Base-by-base conservation (phyloP, 1,140 invertebrate species). In the Lucilia cuprina region DNA sequence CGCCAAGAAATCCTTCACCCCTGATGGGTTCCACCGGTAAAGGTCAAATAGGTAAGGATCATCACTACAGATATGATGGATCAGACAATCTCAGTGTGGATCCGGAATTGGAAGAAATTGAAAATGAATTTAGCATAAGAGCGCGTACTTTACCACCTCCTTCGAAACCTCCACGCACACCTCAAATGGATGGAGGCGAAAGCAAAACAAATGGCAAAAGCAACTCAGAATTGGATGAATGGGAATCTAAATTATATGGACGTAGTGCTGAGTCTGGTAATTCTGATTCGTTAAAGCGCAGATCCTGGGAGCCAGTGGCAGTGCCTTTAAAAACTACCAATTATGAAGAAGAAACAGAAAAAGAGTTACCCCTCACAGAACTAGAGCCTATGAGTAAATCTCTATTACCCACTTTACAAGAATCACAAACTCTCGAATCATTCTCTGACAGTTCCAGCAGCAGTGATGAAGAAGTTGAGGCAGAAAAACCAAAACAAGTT, bases 201-300 rank as follows among this genome's bases (percentile, higher is more conserved):
- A 70, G 47, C 9, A 74, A 85, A 25, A 41, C 70, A 14, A 83
- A 83, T 50, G 83, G 41, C 35, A 55, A 80, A 55, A 74, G 82
- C 13, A 65, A 83, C 8, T 19, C 35, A 0, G 91, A 93, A 86
- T 92, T 94, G 85, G 95, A 97, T 90, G 96, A 97, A 88, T 97
- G 96, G 96, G 96, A 96, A 77, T 93, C 95, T 82, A 97, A 97
- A 91, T 92, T 97, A 17, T 96, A 95, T 88, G 94, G 95, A 50
- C 94, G 94, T 85, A 92, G 93, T 85, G 75, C 89, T 17, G 89
- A 91, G 35, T 87, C 88, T 30, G 87, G 89, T 10, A 90, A 86
- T 84, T 86, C 86, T 4, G 90, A 91, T 84, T 91, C 90, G 0
- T 82, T 91, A 25, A 91, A 91, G 74, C 86, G 89, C 7, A 87